These are phyloP conservation scores for Drosophila burlai DNA, from an alignment of 1,140 invertebrate genomes.

Conservation along the genomic window DNA sequence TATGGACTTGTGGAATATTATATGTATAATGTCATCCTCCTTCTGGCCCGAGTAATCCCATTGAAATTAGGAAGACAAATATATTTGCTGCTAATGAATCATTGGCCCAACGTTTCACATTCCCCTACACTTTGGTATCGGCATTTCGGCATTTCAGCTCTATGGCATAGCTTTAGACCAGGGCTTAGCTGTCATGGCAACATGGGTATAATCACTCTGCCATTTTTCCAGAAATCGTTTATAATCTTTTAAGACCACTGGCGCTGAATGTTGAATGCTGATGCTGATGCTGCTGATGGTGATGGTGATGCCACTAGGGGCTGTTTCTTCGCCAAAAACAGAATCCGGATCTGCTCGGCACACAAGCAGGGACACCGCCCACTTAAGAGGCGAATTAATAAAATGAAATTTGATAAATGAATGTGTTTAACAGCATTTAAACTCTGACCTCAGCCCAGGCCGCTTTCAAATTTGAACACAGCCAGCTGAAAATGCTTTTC, in stretches of 20 bases:
- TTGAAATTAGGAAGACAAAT: constrained; percentile 40
- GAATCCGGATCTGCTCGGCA: constrained; percentile 26
- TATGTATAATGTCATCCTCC: constrained; percentile 5
- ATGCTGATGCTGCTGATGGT: constrained; percentile 13
- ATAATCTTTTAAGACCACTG: constrained; percentile 70
- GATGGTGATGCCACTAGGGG: constrained; percentile 28
- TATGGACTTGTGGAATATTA: neutral
- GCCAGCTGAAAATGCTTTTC: constrained; percentile 55
- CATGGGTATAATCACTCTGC: constrained; percentile 58
- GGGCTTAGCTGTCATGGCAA: constrained; percentile 54
- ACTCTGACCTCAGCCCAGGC: constrained; percentile 49
- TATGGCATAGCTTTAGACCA: constrained; percentile 21
- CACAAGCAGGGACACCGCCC: constrained; percentile 23
- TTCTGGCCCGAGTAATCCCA: constrained; percentile 14
- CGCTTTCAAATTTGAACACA: constrained; percentile 23
- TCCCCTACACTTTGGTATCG: constrained; percentile 1
- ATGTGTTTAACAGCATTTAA: constrained; percentile 74
- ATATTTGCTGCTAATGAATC: constrained; percentile 49
- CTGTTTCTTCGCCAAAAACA: constrained; percentile 20
- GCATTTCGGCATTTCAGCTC: constrained; percentile 34
- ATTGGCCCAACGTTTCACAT: constrained; percentile 22
- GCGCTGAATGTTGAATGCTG: constrained; percentile 35
- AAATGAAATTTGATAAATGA: constrained; percentile 78
- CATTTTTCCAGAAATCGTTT: constrained; percentile 69
- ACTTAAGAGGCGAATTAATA: constrained; percentile 60